phyloP scores from a whole-genome alignment of 1,140 invertebrate species.

The Drosophila nannoptera region DNA sequence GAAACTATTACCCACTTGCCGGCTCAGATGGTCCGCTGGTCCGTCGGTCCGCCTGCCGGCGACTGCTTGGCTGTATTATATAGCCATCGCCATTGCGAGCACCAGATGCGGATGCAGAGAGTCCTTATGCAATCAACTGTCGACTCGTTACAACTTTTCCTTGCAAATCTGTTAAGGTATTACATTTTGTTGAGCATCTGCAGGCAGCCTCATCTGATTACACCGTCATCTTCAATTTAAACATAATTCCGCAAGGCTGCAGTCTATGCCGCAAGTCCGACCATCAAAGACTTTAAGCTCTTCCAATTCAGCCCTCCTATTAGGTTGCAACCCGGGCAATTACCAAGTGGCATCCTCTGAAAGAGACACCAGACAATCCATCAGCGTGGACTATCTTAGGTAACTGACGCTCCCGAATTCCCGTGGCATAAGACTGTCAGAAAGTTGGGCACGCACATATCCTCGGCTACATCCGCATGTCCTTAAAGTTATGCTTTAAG shows the following conservation, averaged over 20 bases:
- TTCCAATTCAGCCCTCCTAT: constrained; percentile 37
- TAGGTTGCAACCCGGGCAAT: constrained; percentile 15
- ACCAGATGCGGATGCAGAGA: constrained; percentile 19
- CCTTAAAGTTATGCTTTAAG: constrained; percentile 43
- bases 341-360: constrained; percentile 26
- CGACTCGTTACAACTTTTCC: constrained; percentile 60
- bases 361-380: constrained; percentile 49
- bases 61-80: constrained; percentile 44
- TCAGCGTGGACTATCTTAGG: constrained; percentile 26
- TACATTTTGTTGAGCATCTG: constrained; percentile 60
- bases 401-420: constrained; percentile 11
- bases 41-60: neutral
- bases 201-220: constrained; percentile 68
- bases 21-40: constrained; percentile 40
- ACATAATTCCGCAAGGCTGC: constrained; percentile 57
- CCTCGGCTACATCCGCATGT: neutral
- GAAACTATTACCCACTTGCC: constrained; percentile 73
- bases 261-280: constrained; percentile 24
- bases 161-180: constrained; percentile 56
- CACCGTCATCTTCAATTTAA: constrained; percentile 75
- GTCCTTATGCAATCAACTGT: constrained; percentile 66
- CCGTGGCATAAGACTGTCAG: constrained; percentile 64
- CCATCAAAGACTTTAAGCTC: constrained; percentile 45
- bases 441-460: constrained; percentile 39
- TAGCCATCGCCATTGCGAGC: constrained; percentile 30